These are phyloP conservation scores for Solen grandis DNA, from an alignment of 1,140 invertebrate genomes.

Conservation along the genomic window DNA sequence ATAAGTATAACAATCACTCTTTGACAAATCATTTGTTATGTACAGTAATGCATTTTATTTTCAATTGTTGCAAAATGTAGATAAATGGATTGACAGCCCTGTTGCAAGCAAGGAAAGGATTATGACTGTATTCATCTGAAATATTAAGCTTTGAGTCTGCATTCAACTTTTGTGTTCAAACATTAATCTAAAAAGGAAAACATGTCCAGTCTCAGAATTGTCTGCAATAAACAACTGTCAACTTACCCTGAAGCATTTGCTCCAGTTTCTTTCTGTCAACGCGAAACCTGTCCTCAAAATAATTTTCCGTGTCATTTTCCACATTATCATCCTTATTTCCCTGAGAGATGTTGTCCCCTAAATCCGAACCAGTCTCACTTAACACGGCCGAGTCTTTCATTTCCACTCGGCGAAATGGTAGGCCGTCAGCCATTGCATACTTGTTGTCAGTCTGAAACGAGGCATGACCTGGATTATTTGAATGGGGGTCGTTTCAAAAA, in stretches of 20 bases:
- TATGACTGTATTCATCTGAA: too few relatives aligned
- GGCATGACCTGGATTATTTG: constrained; percentile 30
- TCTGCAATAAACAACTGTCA: too few relatives aligned
- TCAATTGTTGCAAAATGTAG: too few relatives aligned
- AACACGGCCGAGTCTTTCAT: constrained; percentile 72
- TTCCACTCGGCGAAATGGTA: constrained; percentile 64
- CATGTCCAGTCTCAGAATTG: too few relatives aligned
- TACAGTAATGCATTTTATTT: too few relatives aligned
- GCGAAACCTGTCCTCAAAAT: constrained; percentile 91
- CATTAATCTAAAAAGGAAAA: too few relatives aligned
- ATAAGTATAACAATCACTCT: too few relatives aligned
- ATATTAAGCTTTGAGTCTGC: too few relatives aligned
- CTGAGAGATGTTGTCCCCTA: constrained; percentile 69
- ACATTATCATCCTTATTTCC: constrained; percentile 71
- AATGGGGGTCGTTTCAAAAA: background rate
- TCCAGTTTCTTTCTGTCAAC: constrained; percentile 95
- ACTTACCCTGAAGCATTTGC: constrained; percentile 89
- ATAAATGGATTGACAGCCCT: too few relatives aligned
- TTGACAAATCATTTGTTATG: too few relatives aligned
- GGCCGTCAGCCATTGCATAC: constrained; percentile 77
- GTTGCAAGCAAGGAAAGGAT: too few relatives aligned
- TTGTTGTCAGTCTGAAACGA: constrained; percentile 74
- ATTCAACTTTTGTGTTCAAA: too few relatives aligned
- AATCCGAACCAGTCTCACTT: constrained; percentile 72
- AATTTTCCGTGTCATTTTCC: constrained; percentile 71